Conservation (phyloP, 2,888 invertebrate genomes). For the Leucozona laternaria region DNA sequence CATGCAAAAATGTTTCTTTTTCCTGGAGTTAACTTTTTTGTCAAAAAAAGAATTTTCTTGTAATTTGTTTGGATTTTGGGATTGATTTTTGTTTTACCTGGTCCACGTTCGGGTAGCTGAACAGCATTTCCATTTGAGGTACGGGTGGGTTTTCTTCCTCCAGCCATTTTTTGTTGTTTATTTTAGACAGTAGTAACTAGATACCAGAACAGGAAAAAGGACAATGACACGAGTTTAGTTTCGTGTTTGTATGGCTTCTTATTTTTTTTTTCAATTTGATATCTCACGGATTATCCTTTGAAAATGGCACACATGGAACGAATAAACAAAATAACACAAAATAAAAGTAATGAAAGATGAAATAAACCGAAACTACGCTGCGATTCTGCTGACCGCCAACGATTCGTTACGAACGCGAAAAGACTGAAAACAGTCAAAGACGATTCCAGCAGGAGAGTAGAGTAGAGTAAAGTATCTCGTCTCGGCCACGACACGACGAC, state of each 20-base stretch:
- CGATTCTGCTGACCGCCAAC: slow-evolving; percentile 82
- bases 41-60: background rate
- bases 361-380: slow-evolving; percentile 76
- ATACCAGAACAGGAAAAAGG: slow-evolving; percentile 62
- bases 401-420: slow-evolving; percentile 79
- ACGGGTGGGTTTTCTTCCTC: slow-evolving; percentile 81
- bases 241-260: slow-evolving; percentile 47
- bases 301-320: slow-evolving; percentile 63
- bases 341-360: slow-evolving; percentile 24
- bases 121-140: slow-evolving; percentile 81
- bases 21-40: background rate
- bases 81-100: slow-evolving; percentile 81
- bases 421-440: slow-evolving; percentile 79
- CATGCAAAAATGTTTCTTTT: slow-evolving; percentile 57
- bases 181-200: slow-evolving; percentile 53
- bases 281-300: slow-evolving; percentile 57
- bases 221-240: slow-evolving; percentile 50
- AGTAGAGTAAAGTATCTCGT: slow-evolving; percentile 19
- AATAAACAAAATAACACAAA: slow-evolving; percentile 24
- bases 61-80: background rate
- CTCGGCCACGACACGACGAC: slow-evolving; percentile 14
- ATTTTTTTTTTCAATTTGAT: slow-evolving; percentile 39
- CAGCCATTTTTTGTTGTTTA: slow-evolving; percentile 80
- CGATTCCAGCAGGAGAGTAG: slow-evolving; percentile 67
- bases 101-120: slow-evolving; percentile 83